phyloP scores from a whole-genome alignment of 2,888 invertebrate species.

The Clunio marinus region DNA sequence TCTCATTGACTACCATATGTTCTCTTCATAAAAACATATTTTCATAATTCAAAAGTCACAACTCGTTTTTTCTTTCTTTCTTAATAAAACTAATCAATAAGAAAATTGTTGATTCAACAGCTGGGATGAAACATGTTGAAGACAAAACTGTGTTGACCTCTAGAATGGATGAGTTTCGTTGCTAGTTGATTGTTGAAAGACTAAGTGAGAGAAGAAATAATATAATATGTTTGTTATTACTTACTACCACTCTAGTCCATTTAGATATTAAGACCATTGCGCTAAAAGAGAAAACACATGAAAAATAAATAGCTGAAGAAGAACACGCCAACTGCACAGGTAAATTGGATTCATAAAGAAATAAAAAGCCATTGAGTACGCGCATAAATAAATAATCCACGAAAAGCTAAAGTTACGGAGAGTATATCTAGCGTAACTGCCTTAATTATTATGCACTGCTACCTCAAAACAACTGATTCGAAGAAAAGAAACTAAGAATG shows the following conservation, averaged over 20 bases:
- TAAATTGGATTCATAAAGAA: slow-evolving; percentile 7
- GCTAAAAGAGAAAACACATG: neutral
- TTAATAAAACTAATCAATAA: no score
- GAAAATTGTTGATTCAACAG: no score
- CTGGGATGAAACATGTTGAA: no score
- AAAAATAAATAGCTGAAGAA: neutral
- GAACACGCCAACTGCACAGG: slow-evolving; percentile 34
- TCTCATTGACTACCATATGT: no score
- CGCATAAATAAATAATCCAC: slow-evolving; percentile 19
- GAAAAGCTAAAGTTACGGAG: neutral
- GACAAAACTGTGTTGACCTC: no score
- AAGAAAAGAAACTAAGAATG: neutral
- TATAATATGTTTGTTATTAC: no score
- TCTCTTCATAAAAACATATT: no score
- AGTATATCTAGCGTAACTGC: slow-evolving; percentile 29
- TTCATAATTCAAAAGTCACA: no score
- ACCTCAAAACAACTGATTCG: neutral
- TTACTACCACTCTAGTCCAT: neutral
- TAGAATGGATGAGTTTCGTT: no score
- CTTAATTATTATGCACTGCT: slow-evolving; percentile 34
- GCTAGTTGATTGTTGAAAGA: no score
- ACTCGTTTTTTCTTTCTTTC: no score
- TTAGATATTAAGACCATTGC: neutral
- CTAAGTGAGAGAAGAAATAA: no score
- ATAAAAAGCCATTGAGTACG: slow-evolving; percentile 32